phyloP scores from a whole-genome alignment of 1,140 invertebrate genomes.

The Neodiprion pinetum region DNA sequence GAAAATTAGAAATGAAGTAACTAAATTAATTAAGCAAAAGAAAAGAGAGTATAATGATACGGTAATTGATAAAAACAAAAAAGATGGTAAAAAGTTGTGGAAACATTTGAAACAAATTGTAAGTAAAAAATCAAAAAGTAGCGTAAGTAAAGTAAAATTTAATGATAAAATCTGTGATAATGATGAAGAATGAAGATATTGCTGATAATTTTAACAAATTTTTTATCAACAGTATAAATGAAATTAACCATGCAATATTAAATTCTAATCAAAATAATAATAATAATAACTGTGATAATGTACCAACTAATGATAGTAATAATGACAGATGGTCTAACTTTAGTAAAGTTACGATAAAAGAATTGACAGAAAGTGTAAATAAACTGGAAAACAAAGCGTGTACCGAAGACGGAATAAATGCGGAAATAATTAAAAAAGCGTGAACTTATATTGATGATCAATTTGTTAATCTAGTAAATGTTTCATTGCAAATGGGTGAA shows the following conservation, averaged over 20 bases:
- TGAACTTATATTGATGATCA: neutral
- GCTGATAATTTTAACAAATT: conserved; percentile 27
- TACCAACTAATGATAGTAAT: conserved; percentile 11
- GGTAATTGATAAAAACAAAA: conserved; percentile 18
- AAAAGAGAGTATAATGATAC: conserved; percentile 22
- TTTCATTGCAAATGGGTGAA: neutral
- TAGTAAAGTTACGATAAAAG: neutral
- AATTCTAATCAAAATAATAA: conserved; percentile 7
- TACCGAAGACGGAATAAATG: conserved; percentile 6
- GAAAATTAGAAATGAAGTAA: conserved; percentile 20
- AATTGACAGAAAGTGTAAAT: neutral
- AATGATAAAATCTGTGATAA: conserved; percentile 7
- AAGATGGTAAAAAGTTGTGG: conserved; percentile 22
- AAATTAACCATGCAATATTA: conserved; percentile 16
- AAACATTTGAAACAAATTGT: conserved; percentile 22
- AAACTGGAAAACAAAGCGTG: conserved; percentile 4
- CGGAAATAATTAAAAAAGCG: neutral
- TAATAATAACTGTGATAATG: neutral
- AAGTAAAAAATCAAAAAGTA: conserved; percentile 22
- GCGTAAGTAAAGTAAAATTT: conserved; percentile 16
- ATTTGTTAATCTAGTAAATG: neutral
- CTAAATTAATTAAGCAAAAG: conserved; percentile 14
- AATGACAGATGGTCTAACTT: conserved; percentile 11
- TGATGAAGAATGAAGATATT: conserved; percentile 14
- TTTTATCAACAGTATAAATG: conserved; percentile 21